Percentiles rank a stretch among this genome's conserved stretches.
These are phyloP conservation scores for Sesia bembeciformis DNA, from an alignment of 2,888 invertebrate genomes.

Conservation along the genomic window DNA sequence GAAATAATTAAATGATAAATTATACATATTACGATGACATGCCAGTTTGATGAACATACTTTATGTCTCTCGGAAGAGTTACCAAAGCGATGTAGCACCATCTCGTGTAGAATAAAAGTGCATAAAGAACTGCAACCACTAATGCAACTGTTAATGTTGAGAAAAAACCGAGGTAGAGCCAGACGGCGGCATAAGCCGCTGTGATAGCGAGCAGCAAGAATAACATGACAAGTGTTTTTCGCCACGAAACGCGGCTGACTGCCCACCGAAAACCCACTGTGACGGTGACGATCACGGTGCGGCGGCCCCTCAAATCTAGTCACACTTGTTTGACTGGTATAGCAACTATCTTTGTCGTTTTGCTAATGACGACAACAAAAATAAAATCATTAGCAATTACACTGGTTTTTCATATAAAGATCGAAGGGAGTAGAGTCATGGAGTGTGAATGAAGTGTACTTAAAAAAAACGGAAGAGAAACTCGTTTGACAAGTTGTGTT, in stretches of 20 bases:
- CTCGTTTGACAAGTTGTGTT: not conserved
- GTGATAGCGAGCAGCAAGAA: conserved; percentile 48
- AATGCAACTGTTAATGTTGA: conserved; percentile 77
- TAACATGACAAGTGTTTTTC: conserved; percentile 59
- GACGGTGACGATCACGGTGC: not conserved
- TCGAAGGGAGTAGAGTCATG: too few species aligned
- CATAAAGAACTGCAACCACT: conserved; percentile 75
- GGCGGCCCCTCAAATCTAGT: not conserved
- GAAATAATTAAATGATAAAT: not conserved
- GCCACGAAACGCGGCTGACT: conserved; percentile 66
- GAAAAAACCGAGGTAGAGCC: conserved; percentile 75
- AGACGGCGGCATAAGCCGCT: conserved; percentile 56
- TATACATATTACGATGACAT: not conserved
- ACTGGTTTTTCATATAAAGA: too few species aligned
- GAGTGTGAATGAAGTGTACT: too few species aligned
- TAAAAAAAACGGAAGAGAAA: not conserved
- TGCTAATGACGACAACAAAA: too few species aligned
- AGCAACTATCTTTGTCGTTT: too few species aligned
- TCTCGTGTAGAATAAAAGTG: conserved; percentile 79
- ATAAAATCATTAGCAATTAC: too few species aligned
- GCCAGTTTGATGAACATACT: conserved; percentile 57
- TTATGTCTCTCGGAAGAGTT: conserved; percentile 83
- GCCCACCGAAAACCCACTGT: conserved; percentile 23
- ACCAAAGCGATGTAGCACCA: conserved; percentile 86
- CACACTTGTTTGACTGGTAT: not conserved